These are phyloP conservation scores for Eilema caniola DNA, from an alignment of 2,888 invertebrate species.

Conservation along the genomic window DNA sequence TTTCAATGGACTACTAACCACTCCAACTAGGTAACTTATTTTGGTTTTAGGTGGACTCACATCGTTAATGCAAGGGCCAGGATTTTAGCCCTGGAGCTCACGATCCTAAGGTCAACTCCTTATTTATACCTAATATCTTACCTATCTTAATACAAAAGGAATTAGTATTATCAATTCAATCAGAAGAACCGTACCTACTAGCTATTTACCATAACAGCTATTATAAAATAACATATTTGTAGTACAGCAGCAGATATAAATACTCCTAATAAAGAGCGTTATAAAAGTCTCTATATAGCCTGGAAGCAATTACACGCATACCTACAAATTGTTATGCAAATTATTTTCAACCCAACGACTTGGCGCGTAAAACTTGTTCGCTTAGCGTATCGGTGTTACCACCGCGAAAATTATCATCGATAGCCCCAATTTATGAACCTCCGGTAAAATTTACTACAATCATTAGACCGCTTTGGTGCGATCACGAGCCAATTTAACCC, in stretches of 20 bases:
- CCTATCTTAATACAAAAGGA: no score
- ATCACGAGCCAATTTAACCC: conserved; percentile 51
- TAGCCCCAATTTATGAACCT: conserved; percentile 62
- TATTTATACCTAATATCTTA: no score
- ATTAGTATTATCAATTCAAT: no score
- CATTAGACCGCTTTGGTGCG: conserved; percentile 54
- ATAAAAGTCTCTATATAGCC: conserved; percentile 32
- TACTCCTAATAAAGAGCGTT: conserved; percentile 31
- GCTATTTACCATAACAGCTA: conserved; percentile 11
- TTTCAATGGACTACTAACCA: no score
- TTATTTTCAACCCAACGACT: conserved; percentile 65
- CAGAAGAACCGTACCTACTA: background rate
- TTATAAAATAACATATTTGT: conserved; percentile 19
- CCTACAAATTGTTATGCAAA: conserved; percentile 65
- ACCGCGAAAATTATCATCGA: conserved; percentile 68
- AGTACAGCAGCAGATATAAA: conserved; percentile 25
- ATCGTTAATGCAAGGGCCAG: no score
- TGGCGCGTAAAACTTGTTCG: conserved; percentile 62
- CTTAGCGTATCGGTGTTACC: conserved; percentile 57
- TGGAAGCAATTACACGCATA: conserved; percentile 50
- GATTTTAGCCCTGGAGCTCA: no score
- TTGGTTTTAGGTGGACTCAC: no score
- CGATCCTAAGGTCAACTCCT: no score
- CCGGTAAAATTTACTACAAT: conserved; percentile 49
- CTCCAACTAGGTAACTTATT: no score